These are phyloP conservation scores for Eospalax fontanierii DNA, from an alignment of 2,797 vertebrate species.

Conservation along the genomic window DNA sequence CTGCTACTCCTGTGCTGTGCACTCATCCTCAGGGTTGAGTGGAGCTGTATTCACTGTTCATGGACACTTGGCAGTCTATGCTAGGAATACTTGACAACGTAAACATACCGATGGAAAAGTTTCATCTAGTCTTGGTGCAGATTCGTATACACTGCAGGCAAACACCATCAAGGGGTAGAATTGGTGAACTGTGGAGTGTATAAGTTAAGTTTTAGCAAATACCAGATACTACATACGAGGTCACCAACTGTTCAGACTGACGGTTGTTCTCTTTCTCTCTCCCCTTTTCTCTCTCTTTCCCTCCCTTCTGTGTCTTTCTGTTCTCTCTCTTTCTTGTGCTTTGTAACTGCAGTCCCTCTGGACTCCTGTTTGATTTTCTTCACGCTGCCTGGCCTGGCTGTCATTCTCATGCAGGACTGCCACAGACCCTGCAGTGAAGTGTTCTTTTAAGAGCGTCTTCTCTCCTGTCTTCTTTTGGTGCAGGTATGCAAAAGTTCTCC, in stretches of 20 bases:
- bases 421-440: not conserved
- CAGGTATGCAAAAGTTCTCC: not conserved
- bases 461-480: not conserved
- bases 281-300: too few relatives aligned
- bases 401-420: too few relatives aligned
- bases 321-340: not conserved
- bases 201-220: not conserved
- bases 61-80: not conserved
- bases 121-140: not conserved
- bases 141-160: not conserved
- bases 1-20: fast-evolving
- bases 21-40: not conserved
- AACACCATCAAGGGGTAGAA: not conserved
- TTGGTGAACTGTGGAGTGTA: fast-evolving
- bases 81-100: not conserved
- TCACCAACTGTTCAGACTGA: too few relatives aligned
- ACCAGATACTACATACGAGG: fast-evolving
- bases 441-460: not conserved
- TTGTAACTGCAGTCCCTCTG: not conserved
- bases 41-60: not conserved
- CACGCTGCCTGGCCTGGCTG: not conserved
- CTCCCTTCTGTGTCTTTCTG: not conserved
- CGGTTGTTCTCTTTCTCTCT: fast-evolving
- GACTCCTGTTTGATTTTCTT: not conserved
- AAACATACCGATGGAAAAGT: not conserved